Conservation (phyloP, 2,113 vertebrate genomes). For the Alectura lathami region DNA sequence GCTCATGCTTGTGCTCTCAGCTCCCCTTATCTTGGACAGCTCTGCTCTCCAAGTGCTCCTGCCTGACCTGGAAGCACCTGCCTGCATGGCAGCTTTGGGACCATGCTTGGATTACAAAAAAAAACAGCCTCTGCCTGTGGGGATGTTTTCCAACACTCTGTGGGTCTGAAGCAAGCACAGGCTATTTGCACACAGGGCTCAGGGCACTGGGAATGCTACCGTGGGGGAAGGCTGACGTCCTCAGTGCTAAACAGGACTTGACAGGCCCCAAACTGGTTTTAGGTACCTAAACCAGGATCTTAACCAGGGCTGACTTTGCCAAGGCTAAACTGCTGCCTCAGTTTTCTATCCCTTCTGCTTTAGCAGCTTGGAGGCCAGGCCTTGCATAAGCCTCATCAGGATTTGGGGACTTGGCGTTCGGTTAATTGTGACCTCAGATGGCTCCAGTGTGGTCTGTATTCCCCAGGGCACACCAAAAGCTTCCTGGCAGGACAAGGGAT, state of each 20-base stretch:
- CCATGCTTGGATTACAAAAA: not conserved
- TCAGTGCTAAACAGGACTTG: not conserved
- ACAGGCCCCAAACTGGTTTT: not conserved
- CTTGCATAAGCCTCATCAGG: not conserved
- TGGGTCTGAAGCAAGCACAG: not conserved
- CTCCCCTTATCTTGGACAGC: not conserved
- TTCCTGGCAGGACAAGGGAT: not conserved
- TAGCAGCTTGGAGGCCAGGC: not conserved
- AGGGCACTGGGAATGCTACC: not conserved
- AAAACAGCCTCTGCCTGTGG: not conserved
- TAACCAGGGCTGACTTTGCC: not conserved
- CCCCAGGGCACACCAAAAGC: not conserved
- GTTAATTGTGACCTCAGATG: not conserved
- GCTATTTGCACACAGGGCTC: rapidly evolving
- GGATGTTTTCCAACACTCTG: not conserved
- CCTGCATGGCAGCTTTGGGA: not conserved
- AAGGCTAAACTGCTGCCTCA: not conserved
- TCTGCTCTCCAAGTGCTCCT: not conserved
- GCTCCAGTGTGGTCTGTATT: not conserved
- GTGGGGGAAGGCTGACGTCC: not conserved
- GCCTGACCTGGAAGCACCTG: not conserved
- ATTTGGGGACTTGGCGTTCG: not conserved
- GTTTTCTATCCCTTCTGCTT: not conserved
- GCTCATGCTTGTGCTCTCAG: not conserved
- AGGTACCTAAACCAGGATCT: not conserved